Evolutionary conservation across 2,113 vertebrate species (phyloP).

Genomic region (Cinclus mexicanus): DNA sequence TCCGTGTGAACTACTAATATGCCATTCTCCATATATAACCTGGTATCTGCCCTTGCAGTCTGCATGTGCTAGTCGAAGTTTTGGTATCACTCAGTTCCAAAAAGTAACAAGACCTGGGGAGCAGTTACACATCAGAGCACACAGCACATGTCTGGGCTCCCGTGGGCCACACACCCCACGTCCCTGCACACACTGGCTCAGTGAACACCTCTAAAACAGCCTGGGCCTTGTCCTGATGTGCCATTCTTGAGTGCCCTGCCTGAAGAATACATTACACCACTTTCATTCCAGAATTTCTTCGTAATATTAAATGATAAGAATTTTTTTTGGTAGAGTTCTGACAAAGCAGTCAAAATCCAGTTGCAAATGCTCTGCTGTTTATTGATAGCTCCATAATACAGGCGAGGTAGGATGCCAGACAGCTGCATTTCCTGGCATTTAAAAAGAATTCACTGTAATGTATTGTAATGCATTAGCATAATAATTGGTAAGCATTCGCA

Average conservation of each 20-base stretch:
- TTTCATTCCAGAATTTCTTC: not conserved
- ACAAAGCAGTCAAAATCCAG: constrained; percentile 62
- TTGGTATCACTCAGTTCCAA: not conserved
- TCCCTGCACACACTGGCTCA: not conserved
- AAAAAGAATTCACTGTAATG: constrained; percentile 79
- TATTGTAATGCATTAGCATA: constrained; percentile 84
- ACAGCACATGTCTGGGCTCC: not conserved
- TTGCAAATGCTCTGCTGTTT: constrained; percentile 58
- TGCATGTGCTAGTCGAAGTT: fast-evolving
- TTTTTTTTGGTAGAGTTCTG: not conserved
- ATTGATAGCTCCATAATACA: constrained; percentile 69
- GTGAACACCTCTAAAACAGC: not conserved
- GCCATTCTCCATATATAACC: not conserved
- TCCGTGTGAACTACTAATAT: not conserved
- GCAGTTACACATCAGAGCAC: fast-evolving
- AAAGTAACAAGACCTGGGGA: not conserved
- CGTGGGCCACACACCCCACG: fast-evolving
- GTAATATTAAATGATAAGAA: not conserved
- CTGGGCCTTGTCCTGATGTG: not conserved
- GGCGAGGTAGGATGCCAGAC: constrained; percentile 66
- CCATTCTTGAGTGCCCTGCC: not conserved
- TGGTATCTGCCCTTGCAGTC: not conserved
- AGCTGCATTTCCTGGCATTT: constrained; percentile 79
- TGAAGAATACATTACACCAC: not conserved
- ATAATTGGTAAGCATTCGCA: constrained; percentile 86